Evolutionary conservation across 2,113 vertebrate species (phyloP).

Genomic region (Hoplias malabaricus): DNA sequence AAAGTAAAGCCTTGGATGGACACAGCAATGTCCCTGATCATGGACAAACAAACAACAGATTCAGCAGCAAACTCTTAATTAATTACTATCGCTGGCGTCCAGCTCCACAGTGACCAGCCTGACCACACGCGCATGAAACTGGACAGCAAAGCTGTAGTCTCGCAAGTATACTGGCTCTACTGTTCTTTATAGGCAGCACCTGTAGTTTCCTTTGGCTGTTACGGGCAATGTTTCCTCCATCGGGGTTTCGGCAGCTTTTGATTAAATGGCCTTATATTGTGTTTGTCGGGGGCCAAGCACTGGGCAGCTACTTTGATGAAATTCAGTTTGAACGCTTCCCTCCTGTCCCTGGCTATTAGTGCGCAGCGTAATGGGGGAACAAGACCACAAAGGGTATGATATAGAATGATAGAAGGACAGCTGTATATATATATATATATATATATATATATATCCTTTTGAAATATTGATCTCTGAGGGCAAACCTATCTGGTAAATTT

Average conservation of each 20-base stretch:
- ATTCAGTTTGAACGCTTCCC: slow-evolving; percentile 29
- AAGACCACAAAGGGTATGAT: slow-evolving; percentile 12
- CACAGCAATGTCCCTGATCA: slow-evolving; percentile 54
- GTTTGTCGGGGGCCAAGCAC: slow-evolving; percentile 1
- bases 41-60: slow-evolving; percentile 63
- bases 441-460: no score
- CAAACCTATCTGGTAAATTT: not conserved
- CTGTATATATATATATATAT: not conserved
- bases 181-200: not conserved
- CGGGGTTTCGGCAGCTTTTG: slow-evolving; percentile 24
- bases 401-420: not conserved
- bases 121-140: not conserved
- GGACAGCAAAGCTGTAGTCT: not conserved
- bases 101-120: not conserved
- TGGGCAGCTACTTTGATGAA: slow-evolving; percentile 31
- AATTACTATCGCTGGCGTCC: slow-evolving; percentile 34
- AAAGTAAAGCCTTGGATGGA: slow-evolving; percentile 54
- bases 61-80: slow-evolving; percentile 64
- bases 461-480: not conserved
- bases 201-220: slow-evolving; percentile 25
- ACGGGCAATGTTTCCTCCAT: not conserved
- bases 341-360: slow-evolving; percentile 26
- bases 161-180: slow-evolving; percentile 25
- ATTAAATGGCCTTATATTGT: slow-evolving; percentile 29
- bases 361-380: slow-evolving; percentile 21